Base-by-base conservation (phyloP, 1,140 invertebrate species). In the Zophobas atratus region DNA sequence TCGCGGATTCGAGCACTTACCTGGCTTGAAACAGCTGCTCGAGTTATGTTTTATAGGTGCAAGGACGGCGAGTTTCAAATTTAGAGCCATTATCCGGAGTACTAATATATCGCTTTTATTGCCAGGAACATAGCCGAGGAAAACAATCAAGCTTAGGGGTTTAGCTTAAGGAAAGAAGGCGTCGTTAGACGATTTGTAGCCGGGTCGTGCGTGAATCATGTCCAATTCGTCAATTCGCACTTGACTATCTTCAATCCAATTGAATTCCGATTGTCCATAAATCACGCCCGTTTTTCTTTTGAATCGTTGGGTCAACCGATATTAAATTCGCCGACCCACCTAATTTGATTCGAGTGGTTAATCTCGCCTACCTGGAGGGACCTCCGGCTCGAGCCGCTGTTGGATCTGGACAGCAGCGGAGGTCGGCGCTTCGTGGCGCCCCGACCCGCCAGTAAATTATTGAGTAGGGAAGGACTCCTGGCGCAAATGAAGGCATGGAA, bases 401-500 rank as follows among this genome's bases (percentile, higher is more conserved):
- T 97, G 46, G 95, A 97, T 78, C 96, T 90, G 0, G 95, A 97
- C 34, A 97, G 89, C 86, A 96, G 91, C n/a, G 94, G 94, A 32
- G 94, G 93, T 60, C 94, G 89, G 53, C 96, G 90, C 86, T 97
- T 96, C 51, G 96, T 97, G 33, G 95, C 95, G 2, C 96, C 96
- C 74, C 96, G 90, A 63, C 96, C 96, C 34, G 96, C 96, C 67
- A 98, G 89, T 81, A 98, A 88, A 89, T 97, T 98, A 88, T 97
- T 97, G 55, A 98, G 91, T 80, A 97, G 88, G 60, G 96, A 97
- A 35, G 96, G 96, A 85, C 95, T 97, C 70, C 98, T 91, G 36
- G 97, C 97, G 86, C 97, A 98, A 76, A 99, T 98, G 87, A 98
- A 97, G 78, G 97, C 97, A 86, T 99, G 97, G 89, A 99, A 98